phyloP scores from a whole-genome alignment of 1,140 invertebrate species.

The Zaprionus gabonicus region DNA sequence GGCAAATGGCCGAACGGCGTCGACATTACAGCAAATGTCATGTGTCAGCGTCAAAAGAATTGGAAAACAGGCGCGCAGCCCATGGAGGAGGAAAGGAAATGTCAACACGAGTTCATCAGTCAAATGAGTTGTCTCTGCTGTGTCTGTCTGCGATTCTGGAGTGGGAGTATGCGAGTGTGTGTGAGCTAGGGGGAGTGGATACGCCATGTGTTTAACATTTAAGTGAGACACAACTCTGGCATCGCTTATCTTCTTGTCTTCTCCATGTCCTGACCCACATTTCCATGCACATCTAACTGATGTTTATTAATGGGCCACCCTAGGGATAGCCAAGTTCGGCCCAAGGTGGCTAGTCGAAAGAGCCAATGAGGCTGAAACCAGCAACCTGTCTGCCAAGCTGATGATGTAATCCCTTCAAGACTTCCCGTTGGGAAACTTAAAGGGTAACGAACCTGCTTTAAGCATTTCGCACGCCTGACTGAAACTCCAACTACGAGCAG shows the following conservation, averaged over 20 bases:
- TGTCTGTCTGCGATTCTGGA: conserved; percentile 37
- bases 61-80: conserved; percentile 34
- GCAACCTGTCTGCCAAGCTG: background rate
- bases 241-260: conserved; percentile 26
- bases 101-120: conserved; percentile 82
- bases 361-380: conserved; percentile 1
- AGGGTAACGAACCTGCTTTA: background rate
- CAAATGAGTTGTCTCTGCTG: conserved; percentile 75
- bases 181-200: conserved; percentile 20
- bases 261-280: conserved; percentile 54
- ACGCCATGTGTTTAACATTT: conserved; percentile 49
- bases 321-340: background rate
- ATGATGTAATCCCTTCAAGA: background rate
- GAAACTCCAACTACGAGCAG: conserved; percentile 47
- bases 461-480: conserved; percentile 54
- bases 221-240: conserved; percentile 56
- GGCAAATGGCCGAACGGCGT: conserved; percentile 66
- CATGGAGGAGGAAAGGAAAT: conserved; percentile 55
- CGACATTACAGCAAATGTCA: conserved; percentile 74
- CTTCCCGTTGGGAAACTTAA: background rate
- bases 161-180: background rate
- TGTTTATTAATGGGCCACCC: conserved; percentile 72
- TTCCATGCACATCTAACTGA: conserved; percentile 56
- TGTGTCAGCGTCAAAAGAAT: conserved; percentile 79
- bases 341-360: background rate